Percentiles rank a stretch among this genome's conserved stretches.
phyloP scores from a whole-genome alignment of 2,888 invertebrate species.

The Empis stercorea region DNA sequence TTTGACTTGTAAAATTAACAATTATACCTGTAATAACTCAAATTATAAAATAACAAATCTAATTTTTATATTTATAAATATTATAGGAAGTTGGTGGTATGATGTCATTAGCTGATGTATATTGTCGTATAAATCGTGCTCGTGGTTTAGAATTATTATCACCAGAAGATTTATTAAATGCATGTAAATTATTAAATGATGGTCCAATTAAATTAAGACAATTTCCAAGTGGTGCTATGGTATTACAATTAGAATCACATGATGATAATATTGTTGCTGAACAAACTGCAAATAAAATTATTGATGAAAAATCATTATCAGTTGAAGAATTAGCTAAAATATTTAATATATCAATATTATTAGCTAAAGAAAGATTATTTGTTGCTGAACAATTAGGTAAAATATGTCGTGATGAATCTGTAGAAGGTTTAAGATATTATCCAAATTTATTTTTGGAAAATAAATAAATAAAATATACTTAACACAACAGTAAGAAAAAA shows the following conservation, averaged over 20 bases:
- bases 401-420: constrained; percentile 88
- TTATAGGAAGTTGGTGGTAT: constrained; percentile 80
- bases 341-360: constrained; percentile 70
- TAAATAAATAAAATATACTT: too few relatives aligned
- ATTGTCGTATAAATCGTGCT: constrained; percentile 92
- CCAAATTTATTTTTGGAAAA: constrained; percentile 76
- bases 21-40: too few relatives aligned
- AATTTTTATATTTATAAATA: not conserved
- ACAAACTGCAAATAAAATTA: constrained; percentile 48
- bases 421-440: constrained; percentile 90
- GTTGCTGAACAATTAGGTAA: constrained; percentile 76
- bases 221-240: constrained; percentile 93
- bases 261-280: constrained; percentile 58
- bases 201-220: constrained; percentile 65
- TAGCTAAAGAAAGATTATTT: constrained; percentile 80
- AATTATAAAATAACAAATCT: not conserved
- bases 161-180: constrained; percentile 90
- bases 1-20: too few relatives aligned
- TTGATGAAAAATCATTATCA: constrained; percentile 56
- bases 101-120: constrained; percentile 93
- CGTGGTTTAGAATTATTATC: constrained; percentile 91
- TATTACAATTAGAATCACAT: constrained; percentile 70
- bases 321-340: constrained; percentile 78
- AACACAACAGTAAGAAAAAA: too few relatives aligned
- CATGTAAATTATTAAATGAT: constrained; percentile 56